These are phyloP conservation scores for Sciurus niger DNA, from an alignment of 2,113 vertebrate species.

Conservation along the genomic window DNA sequence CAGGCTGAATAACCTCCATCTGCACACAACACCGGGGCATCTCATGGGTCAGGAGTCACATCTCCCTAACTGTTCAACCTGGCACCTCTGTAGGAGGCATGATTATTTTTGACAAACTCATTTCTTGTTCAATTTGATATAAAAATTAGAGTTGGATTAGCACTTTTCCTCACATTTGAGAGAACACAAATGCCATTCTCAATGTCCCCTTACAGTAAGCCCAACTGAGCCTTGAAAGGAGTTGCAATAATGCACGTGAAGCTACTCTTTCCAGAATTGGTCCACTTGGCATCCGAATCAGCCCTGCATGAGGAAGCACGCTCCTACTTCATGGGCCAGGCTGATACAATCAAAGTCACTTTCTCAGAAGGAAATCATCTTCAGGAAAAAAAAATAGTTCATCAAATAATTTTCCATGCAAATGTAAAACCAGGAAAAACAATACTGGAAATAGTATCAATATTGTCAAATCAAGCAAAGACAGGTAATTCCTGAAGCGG, in stretches of 20 bases:
- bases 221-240: neutral
- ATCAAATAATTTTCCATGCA: slow-evolving; percentile 40
- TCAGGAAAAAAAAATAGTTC: slow-evolving; percentile 21
- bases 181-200: slow-evolving; percentile 2
- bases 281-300: neutral
- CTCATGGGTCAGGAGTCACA: slow-evolving; percentile 24
- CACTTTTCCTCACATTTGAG: slow-evolving; percentile 59
- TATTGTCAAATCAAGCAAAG: slow-evolving; percentile 52
- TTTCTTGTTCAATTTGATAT: slow-evolving; percentile 82
- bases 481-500: slow-evolving; percentile 19
- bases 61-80: slow-evolving; percentile 59
- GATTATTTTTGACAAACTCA: slow-evolving; percentile 82
- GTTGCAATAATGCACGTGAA: neutral
- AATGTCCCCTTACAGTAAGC: neutral
- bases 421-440: slow-evolving; percentile 49
- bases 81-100: slow-evolving; percentile 67
- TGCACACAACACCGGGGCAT: slow-evolving; percentile 64
- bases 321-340: neutral
- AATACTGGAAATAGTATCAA: slow-evolving; percentile 13
- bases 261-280: neutral
- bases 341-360: neutral
- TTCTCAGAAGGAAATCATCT: slow-evolving; percentile 54
- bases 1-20: slow-evolving; percentile 62
- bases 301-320: neutral
- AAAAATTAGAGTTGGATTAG: slow-evolving; percentile 83